phyloP scores from a whole-genome alignment of 2,113 vertebrate genomes.

The Callionymus lyra region DNA sequence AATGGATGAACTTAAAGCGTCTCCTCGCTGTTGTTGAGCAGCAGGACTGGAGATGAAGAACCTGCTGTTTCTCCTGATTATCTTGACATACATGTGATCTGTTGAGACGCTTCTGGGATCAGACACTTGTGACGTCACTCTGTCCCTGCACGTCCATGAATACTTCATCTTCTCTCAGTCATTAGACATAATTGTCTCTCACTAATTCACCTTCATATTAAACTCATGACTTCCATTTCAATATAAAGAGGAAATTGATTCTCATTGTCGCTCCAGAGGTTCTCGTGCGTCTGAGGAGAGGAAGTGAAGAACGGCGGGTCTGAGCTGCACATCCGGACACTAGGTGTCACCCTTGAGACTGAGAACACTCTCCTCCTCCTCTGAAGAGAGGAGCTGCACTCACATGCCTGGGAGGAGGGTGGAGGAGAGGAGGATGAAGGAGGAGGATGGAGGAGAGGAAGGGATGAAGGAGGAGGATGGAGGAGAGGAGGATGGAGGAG shows the following conservation, averaged over 20 bases:
- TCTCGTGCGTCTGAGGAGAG: conserved; percentile 1
- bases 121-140: not conserved
- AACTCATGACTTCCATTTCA: conserved; percentile 24
- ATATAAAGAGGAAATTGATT: conserved; percentile 34
- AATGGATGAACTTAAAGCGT: conserved; percentile 50
- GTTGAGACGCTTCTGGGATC: not conserved
- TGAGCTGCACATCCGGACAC: conserved; percentile 43
- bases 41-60: conserved; percentile 10
- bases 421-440: too few species aligned
- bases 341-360: conserved; percentile 78
- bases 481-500: too few species aligned
- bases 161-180: conserved; percentile 30
- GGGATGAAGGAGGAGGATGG: too few species aligned
- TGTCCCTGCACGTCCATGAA: conserved; percentile 5
- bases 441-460: too few species aligned
- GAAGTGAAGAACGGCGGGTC: conserved; percentile 14
- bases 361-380: conserved; percentile 41
- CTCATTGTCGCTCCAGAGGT: conserved; percentile 33
- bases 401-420: conserved; percentile 5
- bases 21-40: conserved; percentile 7
- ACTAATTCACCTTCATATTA: conserved; percentile 34
- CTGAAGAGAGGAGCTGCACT: too few species aligned
- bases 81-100: not conserved
- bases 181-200: conserved; percentile 40
- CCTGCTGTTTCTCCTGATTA: not conserved